Evolutionary conservation across 1,140 invertebrate genomes (phyloP).

Genomic region (Drosophila punjabiensis): DNA sequence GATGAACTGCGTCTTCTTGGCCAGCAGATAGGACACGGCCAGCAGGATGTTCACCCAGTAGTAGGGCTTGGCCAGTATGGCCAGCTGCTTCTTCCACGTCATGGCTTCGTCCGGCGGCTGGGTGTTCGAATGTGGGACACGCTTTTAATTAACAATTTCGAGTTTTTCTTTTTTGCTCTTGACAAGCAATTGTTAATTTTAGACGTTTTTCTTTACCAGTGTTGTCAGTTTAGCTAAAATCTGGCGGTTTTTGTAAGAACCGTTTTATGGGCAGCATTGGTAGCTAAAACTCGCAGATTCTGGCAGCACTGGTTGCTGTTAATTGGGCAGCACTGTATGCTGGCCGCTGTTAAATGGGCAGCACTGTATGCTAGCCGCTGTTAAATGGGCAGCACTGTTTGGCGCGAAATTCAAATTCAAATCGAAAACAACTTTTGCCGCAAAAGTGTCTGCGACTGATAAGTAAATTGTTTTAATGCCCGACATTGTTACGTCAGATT

Average conservation of each 20-base stretch:
- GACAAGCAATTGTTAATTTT: conserved; percentile 54
- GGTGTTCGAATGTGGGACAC: conserved; percentile 57
- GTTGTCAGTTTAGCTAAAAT: no score
- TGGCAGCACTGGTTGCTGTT: no score
- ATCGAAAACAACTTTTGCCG: neutral
- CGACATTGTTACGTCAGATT: conserved; percentile 44
- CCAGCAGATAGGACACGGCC: conserved; percentile 92
- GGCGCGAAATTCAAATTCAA: conserved; percentile 27
- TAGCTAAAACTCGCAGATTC: no score
- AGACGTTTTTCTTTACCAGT: neutral
- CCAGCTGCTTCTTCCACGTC: conserved; percentile 90
- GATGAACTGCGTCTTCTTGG: conserved; percentile 90
- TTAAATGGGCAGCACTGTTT: neutral
- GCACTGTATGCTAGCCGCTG: no score
- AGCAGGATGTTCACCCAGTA: conserved; percentile 95
- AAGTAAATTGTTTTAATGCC: conserved; percentile 1
- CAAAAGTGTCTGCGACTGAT: conserved; percentile 18
- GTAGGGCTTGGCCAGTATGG: conserved; percentile 92
- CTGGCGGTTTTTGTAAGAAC: no score
- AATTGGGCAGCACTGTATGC: no score
- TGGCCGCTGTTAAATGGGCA: no score
- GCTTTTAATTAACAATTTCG: conserved; percentile 83
- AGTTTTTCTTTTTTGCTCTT: conserved; percentile 70
- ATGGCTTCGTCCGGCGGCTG: conserved; percentile 84
- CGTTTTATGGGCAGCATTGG: no score